A percentile compares a stretch with the other conserved stretches of the same genome.
Evolutionary conservation across 2,888 invertebrate species (phyloP).

Genomic region (Coenonympha glycerion): DNA sequence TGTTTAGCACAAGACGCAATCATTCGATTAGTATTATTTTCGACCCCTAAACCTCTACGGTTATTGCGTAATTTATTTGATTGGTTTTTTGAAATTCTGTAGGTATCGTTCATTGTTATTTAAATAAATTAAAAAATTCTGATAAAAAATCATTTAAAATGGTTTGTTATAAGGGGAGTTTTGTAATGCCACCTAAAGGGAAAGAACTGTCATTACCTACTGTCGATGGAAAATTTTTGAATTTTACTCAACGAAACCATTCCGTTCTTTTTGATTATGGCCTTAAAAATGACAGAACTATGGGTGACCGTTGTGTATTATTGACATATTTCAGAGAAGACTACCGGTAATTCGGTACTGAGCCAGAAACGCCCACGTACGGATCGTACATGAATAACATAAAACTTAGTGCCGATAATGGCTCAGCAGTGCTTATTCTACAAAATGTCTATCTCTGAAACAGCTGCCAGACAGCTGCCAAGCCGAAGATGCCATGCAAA

Average conservation of each 20-base stretch:
- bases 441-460: too few species aligned
- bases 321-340: conserved; percentile 37
- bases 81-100: not conserved
- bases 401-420: not conserved
- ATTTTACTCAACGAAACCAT: too few species aligned
- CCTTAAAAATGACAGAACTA: conserved; percentile 25
- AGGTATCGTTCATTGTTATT: not conserved
- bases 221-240: too few species aligned
- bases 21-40: conserved; percentile 13
- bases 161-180: too few species aligned
- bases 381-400: conserved; percentile 6
- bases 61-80: not conserved
- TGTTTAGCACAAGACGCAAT: conserved; percentile 22
- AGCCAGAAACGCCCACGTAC: conserved; percentile 19
- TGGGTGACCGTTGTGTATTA: conserved; percentile 41
- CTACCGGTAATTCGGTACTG: conserved; percentile 34
- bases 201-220: too few species aligned
- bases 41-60: conserved; percentile 2
- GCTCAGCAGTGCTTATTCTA: too few species aligned
- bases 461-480: too few species aligned
- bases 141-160: not conserved
- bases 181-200: too few species aligned
- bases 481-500: too few species aligned
- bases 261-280: not conserved
- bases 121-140: too few species aligned